Conservation (phyloP, 2,797 vertebrate species). For the Xyrichtys novacula region DNA sequence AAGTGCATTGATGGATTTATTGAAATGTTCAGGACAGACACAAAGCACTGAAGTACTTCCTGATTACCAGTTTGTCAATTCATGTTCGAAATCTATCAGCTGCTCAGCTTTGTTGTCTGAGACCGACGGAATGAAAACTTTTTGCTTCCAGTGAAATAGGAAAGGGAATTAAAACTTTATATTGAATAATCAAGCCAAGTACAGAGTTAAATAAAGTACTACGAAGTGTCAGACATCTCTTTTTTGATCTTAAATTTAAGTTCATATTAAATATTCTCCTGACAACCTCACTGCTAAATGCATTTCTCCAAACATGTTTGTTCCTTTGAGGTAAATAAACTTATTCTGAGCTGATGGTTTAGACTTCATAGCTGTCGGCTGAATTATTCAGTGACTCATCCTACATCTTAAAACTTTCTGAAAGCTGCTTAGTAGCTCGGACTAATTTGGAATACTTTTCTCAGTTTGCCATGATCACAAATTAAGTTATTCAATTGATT, state of each 20-base stretch:
- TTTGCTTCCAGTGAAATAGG: neutral
- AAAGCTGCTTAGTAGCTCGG: no score
- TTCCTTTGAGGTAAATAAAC: neutral
- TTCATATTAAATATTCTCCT: neutral
- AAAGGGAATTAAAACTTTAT: neutral
- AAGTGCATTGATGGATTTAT: constrained; percentile 34
- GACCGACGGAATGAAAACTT: neutral
- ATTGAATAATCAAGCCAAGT: no score
- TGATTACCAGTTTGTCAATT: neutral
- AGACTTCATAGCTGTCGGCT: neutral
- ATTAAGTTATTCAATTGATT: no score
- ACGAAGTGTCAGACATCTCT: no score
- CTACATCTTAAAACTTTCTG: no score
- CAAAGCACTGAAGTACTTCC: neutral
- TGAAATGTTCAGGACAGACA: constrained; percentile 4
- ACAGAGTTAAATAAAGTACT: no score
- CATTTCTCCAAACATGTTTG: neutral
- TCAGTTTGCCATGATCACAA: no score
- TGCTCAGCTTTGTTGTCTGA: neutral
- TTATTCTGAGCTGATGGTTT: neutral
- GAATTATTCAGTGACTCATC: no score
- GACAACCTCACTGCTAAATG: neutral
- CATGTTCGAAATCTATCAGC: neutral
- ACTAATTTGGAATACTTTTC: no score
- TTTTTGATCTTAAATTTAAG: neutral